Evolutionary conservation across 2,797 vertebrate genomes (phyloP), one percentile per base, ranked within the genome.

Genomic region (Enteromius anoplus): DNA sequence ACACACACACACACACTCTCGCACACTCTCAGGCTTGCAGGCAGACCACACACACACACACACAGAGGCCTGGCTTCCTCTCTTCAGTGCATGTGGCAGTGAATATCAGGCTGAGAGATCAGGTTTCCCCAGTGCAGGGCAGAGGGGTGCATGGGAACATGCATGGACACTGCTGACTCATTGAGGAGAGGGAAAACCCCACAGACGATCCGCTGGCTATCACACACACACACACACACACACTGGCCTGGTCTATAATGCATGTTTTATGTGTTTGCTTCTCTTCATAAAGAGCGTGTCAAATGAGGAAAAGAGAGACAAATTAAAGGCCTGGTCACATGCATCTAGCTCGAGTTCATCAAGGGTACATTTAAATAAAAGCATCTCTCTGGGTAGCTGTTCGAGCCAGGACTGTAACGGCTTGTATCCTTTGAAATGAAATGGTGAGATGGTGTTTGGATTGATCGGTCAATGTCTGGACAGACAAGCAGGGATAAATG

Each of bases 11-110:
- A 62, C 93, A 94, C 93, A 93, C 94, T 93, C 90, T 87, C 88
- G 73, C 84, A n/a, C 83, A 70, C 76, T 21, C 37, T 45, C 70
- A 83, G 58, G 26, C 90, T 86, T 85, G 84, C 91, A 91, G 89
- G 90, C 88, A 66, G 93, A 93, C 93, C 93, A 94, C 93, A 94
- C 94, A 93, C 76, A 70, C 94, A 78, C 87, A 87, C 89, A 89
- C 45, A 53, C 6, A 70, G 78, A 89, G 90, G 91, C 87, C 92
- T 86, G 89, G 86, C 86, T 89, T 91, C 81, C 77, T 89, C 88
- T 66, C 75, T 71, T 71, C 82, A 70, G 75, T 64, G 88, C 86
- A 60, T 81, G 88, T 87, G 86, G 77, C 91, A 91, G 90, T 92
- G 91, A 92, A 92, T 93, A 91, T 91, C 87, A 78, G 45, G 51